Evolutionary conservation across 2,113 vertebrate species (phyloP).

Genomic region (Psittacara wagleri): DNA sequence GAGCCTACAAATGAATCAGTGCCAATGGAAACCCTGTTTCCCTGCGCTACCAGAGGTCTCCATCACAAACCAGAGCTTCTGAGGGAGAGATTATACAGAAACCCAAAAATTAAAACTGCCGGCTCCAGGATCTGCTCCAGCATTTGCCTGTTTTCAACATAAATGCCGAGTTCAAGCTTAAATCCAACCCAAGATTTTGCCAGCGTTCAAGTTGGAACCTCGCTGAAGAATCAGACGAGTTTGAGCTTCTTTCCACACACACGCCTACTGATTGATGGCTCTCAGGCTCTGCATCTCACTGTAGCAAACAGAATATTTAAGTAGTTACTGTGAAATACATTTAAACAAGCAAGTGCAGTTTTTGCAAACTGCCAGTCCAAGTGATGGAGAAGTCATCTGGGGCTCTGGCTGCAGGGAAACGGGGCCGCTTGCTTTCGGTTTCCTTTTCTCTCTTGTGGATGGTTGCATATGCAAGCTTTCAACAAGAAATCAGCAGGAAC

Average conservation of each 20-base stretch:
- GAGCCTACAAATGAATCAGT: fast-evolving
- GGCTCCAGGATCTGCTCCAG: neutral
- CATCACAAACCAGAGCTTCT: neutral
- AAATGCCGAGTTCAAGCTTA: neutral
- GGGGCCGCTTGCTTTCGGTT: neutral
- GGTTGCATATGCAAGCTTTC: neutral
- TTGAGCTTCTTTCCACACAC: neutral
- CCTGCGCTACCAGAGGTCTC: neutral
- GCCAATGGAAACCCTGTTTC: fast-evolving
- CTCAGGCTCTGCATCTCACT: neutral
- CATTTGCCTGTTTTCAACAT: neutral
- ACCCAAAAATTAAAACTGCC: neutral
- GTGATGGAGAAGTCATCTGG: neutral
- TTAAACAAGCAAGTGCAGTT: neutral
- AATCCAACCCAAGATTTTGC: neutral
- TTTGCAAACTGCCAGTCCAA: neutral
- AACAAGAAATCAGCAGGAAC: neutral
- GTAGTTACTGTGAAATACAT: neutral
- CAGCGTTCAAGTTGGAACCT: neutral
- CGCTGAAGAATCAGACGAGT: neutral
- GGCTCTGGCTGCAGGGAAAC: neutral
- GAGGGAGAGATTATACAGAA: too few relatives aligned
- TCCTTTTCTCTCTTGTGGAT: neutral
- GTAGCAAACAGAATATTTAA: neutral
- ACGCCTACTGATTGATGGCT: fast-evolving